Evolutionary conservation across 2,797 vertebrate species (phyloP).

Genomic region (Pelochelys cantorii): DNA sequence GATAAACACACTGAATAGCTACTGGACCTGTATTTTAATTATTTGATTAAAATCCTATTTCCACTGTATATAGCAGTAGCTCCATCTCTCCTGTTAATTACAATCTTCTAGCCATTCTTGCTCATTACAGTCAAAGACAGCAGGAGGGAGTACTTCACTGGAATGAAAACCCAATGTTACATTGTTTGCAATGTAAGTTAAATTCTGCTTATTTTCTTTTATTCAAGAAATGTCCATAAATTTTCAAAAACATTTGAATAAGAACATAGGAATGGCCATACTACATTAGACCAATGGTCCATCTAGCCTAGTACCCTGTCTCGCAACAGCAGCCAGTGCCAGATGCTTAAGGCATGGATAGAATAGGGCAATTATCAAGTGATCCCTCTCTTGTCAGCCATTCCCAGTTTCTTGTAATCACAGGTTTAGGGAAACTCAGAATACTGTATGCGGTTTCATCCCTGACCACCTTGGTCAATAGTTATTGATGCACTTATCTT

Average conservation of each 20-base stretch:
- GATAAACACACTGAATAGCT: neutral
- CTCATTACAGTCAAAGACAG: neutral
- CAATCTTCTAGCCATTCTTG: neutral
- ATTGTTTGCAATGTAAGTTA: neutral
- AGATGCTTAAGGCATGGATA: neutral
- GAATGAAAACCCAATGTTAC: neutral
- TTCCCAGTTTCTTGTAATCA: neutral
- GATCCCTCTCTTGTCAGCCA: neutral
- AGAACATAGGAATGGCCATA: neutral
- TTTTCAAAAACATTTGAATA: neutral
- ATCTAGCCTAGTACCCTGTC: neutral
- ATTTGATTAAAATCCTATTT: neutral
- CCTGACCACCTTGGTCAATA: neutral
- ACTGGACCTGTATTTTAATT: neutral
- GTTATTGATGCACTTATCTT: neutral
- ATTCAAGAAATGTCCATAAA: neutral
- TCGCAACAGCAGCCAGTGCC: neutral
- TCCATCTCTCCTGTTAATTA: neutral
- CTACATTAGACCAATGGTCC: neutral
- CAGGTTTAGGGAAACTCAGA: neutral
- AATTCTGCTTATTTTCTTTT: neutral
- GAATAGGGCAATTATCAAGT: neutral
- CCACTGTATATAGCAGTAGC: neutral
- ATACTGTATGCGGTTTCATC: neutral
- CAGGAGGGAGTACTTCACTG: neutral